Conservation (phyloP, 2,113 vertebrate species). For the Rhabdomys dilectus region DNA sequence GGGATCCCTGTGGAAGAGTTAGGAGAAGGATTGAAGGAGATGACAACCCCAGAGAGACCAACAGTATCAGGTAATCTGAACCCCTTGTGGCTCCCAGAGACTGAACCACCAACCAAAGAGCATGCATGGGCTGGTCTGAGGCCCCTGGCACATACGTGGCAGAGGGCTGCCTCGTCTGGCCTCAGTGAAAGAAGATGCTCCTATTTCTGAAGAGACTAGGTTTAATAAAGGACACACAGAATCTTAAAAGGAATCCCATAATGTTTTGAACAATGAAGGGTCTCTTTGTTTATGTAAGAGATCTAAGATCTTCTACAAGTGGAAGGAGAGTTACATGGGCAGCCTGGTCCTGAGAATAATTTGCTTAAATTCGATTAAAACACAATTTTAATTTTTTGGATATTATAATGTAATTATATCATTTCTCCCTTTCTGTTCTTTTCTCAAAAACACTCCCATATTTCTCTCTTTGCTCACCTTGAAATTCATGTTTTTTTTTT, state of each 20-base stretch:
- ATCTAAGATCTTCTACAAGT: background rate
- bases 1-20: too few species aligned
- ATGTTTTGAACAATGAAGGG: background rate
- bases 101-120: too few species aligned
- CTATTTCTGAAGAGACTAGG: too few species aligned
- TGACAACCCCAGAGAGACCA: too few species aligned
- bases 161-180: too few species aligned
- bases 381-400: background rate
- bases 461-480: background rate
- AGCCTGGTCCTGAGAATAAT: background rate
- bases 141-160: too few species aligned
- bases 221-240: background rate
- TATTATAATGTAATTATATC: background rate
- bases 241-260: background rate
- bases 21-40: too few species aligned
- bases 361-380: constrained; percentile 7
- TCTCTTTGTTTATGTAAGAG: background rate
- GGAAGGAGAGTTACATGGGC: background rate
- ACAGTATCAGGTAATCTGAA: too few species aligned
- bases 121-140: too few species aligned
- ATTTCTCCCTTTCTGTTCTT: background rate
- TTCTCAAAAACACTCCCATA: background rate
- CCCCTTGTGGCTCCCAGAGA: too few species aligned
- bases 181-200: too few species aligned
- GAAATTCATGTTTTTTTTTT: background rate